Evolutionary conservation across 2,888 invertebrate species (phyloP), one percentile per base, ranked within the genome.

Genomic region (Agonopterix subpropinquella): DNA sequence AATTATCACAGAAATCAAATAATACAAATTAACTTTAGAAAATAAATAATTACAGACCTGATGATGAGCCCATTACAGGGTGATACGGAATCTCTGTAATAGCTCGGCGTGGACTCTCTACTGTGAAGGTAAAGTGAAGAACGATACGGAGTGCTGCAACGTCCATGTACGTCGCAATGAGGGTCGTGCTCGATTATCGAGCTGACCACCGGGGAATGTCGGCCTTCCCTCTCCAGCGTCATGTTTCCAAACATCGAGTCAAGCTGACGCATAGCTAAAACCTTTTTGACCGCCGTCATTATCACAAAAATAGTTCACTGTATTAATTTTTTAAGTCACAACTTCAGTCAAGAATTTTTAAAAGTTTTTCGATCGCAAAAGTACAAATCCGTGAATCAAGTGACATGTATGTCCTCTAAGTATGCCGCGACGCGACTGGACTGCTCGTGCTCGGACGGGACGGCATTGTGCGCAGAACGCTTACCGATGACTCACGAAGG

Each of bases 141-240:
- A 50, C 84, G 72, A 56, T 85, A 78, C 13, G 85, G 82, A 47
- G 86, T 82, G 53, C 76, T 73, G 70, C 82, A 84, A 39, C 87
- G 79, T 42, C 93, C 93, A 73, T 94, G 94, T 37, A 94, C 92
- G 65, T 94, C 93, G 70, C 94, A 95, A 55, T 91, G 92, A 55
- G 89, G 86, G 73, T 88, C 88, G 63, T 84, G 82, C 61, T 92
- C 92, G 45, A 90, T 84, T 64, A 89, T 89, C 41, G 89, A 89
- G 70, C 78, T 86, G 59, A 87, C 87, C 47, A 80, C 56, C 45
- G 88, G 81, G 50, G 83, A 85, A 51, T 77, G 78, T 44, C 85
- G 77, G 47, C 85, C 83, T 64, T 78, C 80, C 41, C 79, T 81
- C 41, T 92, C 92, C 62, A 93, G 70, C 68, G 89, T 91, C 63